phyloP scores from a whole-genome alignment of 1,140 invertebrate species.

The Drosophila novamexicana region DNA sequence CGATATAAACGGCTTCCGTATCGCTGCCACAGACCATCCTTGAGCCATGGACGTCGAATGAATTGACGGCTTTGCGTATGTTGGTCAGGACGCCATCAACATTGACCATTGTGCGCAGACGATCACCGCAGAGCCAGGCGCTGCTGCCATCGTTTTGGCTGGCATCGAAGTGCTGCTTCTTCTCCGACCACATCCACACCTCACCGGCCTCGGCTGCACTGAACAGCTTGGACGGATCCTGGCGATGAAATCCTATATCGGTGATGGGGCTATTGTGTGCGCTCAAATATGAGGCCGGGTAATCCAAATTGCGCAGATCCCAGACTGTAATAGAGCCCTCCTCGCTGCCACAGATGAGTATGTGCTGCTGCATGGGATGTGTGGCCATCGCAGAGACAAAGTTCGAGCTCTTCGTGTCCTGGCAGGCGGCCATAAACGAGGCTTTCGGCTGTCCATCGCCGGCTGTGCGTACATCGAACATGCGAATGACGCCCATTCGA shows the following conservation, averaged over 20 bases:
- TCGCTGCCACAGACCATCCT: constrained; percentile 92
- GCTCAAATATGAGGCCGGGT: constrained; percentile 91
- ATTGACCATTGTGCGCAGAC: constrained; percentile 89
- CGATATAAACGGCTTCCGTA: constrained; percentile 92
- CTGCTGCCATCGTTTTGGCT: constrained; percentile 74
- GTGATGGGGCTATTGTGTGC: constrained; percentile 91
- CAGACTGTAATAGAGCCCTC: constrained; percentile 93
- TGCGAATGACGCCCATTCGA: constrained; percentile 93
- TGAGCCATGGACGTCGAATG: constrained; percentile 90
- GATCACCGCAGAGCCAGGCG: constrained; percentile 88
- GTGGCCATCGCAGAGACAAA: constrained; percentile 90
- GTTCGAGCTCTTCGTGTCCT: constrained; percentile 87
- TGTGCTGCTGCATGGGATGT: constrained; percentile 94
- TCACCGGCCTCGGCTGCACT: constrained; percentile 92
- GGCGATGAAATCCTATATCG: constrained; percentile 93
- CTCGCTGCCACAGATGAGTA: constrained; percentile 91
- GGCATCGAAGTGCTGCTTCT: constrained; percentile 63
- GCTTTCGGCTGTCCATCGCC: constrained; percentile 87
- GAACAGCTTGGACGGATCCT: constrained; percentile 92
- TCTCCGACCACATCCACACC: constrained; percentile 93
- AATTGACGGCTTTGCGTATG: constrained; percentile 91
- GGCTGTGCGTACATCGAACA: constrained; percentile 91
- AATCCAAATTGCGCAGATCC: constrained; percentile 93
- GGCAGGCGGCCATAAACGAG: constrained; percentile 88
- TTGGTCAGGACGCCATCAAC: constrained; percentile 89